Evolutionary conservation across 2,797 vertebrate genomes (phyloP).

Genomic region (Pipistrellus pygmaeus): DNA sequence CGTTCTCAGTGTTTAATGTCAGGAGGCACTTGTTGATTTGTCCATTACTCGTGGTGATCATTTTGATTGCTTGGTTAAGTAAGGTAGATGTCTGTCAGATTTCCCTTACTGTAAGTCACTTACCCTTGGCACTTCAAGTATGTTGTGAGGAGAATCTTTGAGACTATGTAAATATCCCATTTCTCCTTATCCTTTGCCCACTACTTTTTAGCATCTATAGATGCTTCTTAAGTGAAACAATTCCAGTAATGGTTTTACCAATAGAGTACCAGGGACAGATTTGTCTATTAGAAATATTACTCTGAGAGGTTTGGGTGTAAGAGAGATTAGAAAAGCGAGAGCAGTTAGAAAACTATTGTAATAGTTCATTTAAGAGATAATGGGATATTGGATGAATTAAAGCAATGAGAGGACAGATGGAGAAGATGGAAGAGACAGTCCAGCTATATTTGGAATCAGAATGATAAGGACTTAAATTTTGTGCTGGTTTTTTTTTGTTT

Average conservation of each 20-base stretch:
- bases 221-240: conserved; percentile 14
- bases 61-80: not conserved
- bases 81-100: not conserved
- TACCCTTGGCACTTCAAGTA: not conserved
- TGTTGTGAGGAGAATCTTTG: conserved; percentile 21
- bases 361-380: conserved; percentile 1
- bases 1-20: not conserved
- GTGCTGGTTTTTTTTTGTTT: not conserved
- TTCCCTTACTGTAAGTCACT: not conserved
- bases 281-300: conserved; percentile 31
- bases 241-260: conserved; percentile 11
- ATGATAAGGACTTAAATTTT: conserved; percentile 1
- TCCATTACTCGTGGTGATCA: not conserved
- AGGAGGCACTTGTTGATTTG: not conserved
- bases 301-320: not conserved
- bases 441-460: conserved; percentile 10
- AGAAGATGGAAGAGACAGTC: not conserved
- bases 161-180: not conserved
- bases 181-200: conserved; percentile 5
- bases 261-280: not conserved
- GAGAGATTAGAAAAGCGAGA: conserved; percentile 17
- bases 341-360: not conserved
- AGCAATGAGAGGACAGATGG: not conserved
- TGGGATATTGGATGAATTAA: not conserved
- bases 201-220: conserved; percentile 12